phyloP scores from a whole-genome alignment of 1,140 invertebrate species.

The Brachionus calyciflorus region DNA sequence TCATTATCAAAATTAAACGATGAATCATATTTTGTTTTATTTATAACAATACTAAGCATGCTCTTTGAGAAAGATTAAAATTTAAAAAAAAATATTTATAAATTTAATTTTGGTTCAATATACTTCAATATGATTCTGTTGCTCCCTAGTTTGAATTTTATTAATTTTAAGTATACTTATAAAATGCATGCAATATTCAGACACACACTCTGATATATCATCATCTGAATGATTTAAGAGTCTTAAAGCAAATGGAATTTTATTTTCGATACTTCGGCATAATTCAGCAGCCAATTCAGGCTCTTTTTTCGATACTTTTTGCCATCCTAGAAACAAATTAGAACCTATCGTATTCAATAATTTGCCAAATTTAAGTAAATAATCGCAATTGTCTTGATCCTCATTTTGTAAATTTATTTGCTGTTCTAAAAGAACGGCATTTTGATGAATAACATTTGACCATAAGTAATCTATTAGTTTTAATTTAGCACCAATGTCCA shows the following conservation, averaged over 20 bases:
- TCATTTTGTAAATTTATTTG: constrained; percentile 51
- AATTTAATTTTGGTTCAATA: constrained; percentile 34
- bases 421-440: constrained; percentile 53
- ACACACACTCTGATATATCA: constrained; percentile 64
- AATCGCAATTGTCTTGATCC: constrained; percentile 33
- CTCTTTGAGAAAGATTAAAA: constrained; percentile 52
- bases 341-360: constrained; percentile 32
- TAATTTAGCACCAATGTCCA: constrained; percentile 65
- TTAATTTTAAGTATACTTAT: constrained; percentile 62
- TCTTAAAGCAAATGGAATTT: constrained; percentile 62
- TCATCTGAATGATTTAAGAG: constrained; percentile 65
- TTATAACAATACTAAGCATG: constrained; percentile 62
- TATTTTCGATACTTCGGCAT: constrained; percentile 54
- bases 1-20: constrained; percentile 64
- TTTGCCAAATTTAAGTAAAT: constrained; percentile 44
- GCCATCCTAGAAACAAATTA: constrained; percentile 39
- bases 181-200: constrained; percentile 64
- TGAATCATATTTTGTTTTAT: constrained; percentile 65
- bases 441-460: constrained; percentile 59
- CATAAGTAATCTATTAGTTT: constrained; percentile 65
- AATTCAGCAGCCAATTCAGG: background rate
- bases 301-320: constrained; percentile 42
- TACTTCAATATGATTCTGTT: constrained; percentile 59
- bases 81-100: background rate
- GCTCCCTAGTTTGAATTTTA: constrained; percentile 51